A percentile compares a stretch with the other conserved stretches of the same genome.
These are phyloP conservation scores for Rhopalosiphum maidis DNA, from an alignment of 1,140 invertebrate genomes.

Conservation along the genomic window DNA sequence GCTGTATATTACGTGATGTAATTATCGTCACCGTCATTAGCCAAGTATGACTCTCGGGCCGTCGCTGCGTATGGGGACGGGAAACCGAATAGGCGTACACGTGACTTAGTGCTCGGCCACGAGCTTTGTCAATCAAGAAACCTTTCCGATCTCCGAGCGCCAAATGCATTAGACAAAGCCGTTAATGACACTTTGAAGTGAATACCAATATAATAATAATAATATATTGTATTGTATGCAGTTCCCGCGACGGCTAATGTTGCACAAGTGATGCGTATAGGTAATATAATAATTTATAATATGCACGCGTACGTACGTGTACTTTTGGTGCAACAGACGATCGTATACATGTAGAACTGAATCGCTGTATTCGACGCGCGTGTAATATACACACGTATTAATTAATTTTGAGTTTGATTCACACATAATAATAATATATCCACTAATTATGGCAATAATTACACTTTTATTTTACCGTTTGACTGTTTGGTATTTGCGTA, in stretches of 20 bases:
- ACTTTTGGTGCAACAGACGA: not conserved
- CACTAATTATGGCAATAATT: not conserved
- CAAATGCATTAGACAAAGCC: conserved; percentile 19
- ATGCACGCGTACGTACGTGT: not conserved
- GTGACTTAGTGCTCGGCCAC: not conserved
- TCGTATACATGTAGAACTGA: not conserved
- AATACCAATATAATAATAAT: conserved; percentile 11
- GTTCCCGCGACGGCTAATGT: not conserved
- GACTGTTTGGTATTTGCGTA: not conserved
- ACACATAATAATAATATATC: not conserved
- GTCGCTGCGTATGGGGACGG: not conserved
- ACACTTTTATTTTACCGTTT: not conserved
- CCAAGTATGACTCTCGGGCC: not conserved
- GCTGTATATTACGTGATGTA: not conserved
- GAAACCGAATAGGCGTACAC: not conserved
- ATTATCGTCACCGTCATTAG: conserved; percentile 32
- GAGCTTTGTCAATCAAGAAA: conserved; percentile 34
- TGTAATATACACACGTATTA: not conserved
- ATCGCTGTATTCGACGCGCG: not conserved
- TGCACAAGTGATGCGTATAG: not conserved
- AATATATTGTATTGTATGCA: not conserved
- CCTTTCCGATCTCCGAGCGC: not conserved
- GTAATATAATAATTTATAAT: not conserved
- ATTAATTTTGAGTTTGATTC: not conserved
- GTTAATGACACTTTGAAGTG: conserved; percentile 17